Evolutionary conservation across 64 coral and sea anemone genomes (phyloP), one percentile per base, ranked within the genome.

Genomic region (Porites australiensis): DNA sequence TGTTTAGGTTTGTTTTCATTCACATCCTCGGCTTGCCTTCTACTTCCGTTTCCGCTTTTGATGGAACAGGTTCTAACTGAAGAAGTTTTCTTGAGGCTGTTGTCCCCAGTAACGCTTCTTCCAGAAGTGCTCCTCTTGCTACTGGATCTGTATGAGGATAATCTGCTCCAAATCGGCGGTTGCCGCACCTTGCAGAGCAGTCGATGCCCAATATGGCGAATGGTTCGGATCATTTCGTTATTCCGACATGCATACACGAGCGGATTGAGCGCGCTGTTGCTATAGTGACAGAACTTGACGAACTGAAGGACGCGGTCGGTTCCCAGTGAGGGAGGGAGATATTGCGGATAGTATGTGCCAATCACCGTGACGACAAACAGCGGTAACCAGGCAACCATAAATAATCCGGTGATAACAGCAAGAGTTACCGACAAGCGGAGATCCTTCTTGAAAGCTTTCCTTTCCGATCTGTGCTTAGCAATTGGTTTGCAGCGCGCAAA

Each of bases 341-440:
- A 51, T 51, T 84, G 61, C 50, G 46, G 63, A 46, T 50, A 68
- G 68, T 94, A 89, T 3, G 79, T 94, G 1, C 77, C 92, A 48
- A 94, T 94, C 16, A 94, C 6, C 8, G 87, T 75, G 3, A 94
- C 77, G 51, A 94, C 23, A 57, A 94, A 94, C 22, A 94, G 12
- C 10, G 92, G 92, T 0, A 94, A 59, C 92, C 92, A 94, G 19
- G 92, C 72, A 23, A 66, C 75, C n/a, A 94, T 87, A 77, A 94
- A 94, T 5, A 94, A n/a, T 18, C 78, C 64, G 4, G 92, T 77
- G 54, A 94, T 94, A 47, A 75, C 50, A 43, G 92, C 92, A 3
- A 94, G 59, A 10, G 92, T 94, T 43, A 94, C 75, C 3, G 92
- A 89, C 4, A 94, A 59, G 1, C 71, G 77, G 15, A 94, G 79